Evolutionary conservation across 2,888 invertebrate species (phyloP).

Genomic region (Leuctra nigra): DNA sequence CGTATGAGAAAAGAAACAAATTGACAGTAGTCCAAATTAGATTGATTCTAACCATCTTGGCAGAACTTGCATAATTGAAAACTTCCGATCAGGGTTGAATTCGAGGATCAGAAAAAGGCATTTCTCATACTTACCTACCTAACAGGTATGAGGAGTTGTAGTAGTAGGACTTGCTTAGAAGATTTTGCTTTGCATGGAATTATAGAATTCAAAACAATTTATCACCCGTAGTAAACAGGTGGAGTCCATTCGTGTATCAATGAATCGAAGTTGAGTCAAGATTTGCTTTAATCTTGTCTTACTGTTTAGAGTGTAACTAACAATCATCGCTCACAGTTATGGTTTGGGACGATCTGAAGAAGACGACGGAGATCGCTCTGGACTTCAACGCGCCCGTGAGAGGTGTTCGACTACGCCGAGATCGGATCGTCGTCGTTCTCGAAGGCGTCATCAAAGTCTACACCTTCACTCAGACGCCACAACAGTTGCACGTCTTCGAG

Average conservation of each 20-base stretch:
- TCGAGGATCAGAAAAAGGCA: no score
- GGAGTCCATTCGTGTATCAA: background rate
- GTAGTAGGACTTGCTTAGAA: no score
- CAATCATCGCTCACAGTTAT: no score
- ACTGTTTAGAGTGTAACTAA: no score
- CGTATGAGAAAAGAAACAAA: no score
- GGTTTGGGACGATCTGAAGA: constrained; percentile 97
- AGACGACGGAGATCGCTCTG: constrained; percentile 86
- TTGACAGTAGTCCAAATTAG: no score
- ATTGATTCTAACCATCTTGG: no score
- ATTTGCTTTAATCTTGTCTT: background rate
- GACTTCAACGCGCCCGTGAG: constrained; percentile 92
- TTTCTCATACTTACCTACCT: no score
- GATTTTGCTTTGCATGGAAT: no score
- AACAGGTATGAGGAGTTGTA: no score
- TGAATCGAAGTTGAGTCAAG: background rate
- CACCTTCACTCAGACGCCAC: constrained; percentile 93
- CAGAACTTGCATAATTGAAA: no score
- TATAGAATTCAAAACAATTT: background rate
- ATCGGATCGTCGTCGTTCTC: constrained; percentile 91
- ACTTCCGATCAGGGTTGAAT: no score
- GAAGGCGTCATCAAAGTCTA: constrained; percentile 96
- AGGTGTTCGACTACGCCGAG: constrained; percentile 86
- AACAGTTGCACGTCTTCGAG: constrained; percentile 93
- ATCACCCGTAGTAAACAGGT: background rate